A percentile compares a stretch with the other conserved stretches of the same genome.
phyloP scores from a whole-genome alignment of 2,113 vertebrate genomes.

The Pluvialis apricaria region DNA sequence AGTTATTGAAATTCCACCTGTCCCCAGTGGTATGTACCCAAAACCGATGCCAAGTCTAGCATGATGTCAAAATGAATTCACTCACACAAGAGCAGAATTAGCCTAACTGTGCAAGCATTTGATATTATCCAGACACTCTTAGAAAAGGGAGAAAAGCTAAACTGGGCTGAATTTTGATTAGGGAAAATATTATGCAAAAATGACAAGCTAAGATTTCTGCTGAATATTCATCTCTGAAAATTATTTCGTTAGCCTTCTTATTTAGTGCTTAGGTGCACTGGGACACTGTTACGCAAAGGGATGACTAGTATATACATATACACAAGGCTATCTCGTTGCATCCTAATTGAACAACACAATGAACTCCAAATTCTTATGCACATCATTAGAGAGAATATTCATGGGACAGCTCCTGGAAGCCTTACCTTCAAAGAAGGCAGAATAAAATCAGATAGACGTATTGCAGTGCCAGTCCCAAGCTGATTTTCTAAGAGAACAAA shows the following conservation, averaged over 20 bases:
- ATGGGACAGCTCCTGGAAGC: neutral
- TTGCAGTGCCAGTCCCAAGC: neutral
- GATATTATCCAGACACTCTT: constrained; percentile 13
- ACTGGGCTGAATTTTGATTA: neutral
- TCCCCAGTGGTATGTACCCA: neutral
- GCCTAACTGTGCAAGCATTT: neutral
- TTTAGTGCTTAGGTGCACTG: neutral
- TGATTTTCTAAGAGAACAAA: neutral
- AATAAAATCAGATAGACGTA: neutral
- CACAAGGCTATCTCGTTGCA: neutral
- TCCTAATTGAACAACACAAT: neutral
- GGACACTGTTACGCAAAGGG: neutral
- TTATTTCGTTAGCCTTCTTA: neutral
- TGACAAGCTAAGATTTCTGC: neutral
- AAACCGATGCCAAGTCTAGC: neutral
- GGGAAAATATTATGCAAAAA: neutral
- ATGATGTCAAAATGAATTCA: constrained; percentile 31
- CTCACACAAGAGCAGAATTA: constrained; percentile 16
- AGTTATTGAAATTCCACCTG: constrained; percentile 38
- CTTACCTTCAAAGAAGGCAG: neutral
- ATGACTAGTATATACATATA: neutral
- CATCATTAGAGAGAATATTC: neutral
- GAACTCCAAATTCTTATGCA: neutral
- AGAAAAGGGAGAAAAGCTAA: neutral
- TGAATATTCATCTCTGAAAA: neutral